Evolutionary conservation across 2,797 vertebrate species (phyloP).

Genomic region (Aratinga solstitialis): DNA sequence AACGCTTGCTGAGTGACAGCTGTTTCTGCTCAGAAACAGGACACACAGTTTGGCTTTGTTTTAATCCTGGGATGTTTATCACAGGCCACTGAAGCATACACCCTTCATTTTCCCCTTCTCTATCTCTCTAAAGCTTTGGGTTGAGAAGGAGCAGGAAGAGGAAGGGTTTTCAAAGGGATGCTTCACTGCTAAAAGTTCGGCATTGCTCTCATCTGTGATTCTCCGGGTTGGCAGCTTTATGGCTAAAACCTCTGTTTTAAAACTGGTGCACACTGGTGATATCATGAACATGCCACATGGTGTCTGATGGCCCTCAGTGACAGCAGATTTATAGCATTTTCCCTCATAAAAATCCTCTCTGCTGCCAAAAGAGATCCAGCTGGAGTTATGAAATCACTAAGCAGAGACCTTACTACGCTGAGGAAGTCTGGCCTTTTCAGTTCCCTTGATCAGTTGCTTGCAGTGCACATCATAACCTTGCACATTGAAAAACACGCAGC

Average conservation of each 20-base stretch:
- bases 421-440: not conserved
- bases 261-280: conserved; percentile 57
- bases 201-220: conserved; percentile 10
- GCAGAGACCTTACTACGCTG: not conserved
- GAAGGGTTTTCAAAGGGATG: conserved; percentile 52
- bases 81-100: not conserved
- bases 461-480: not conserved
- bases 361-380: conserved; percentile 48
- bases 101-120: conserved; percentile 33
- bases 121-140: conserved; percentile 32
- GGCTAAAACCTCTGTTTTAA: conserved; percentile 41
- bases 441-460: not conserved
- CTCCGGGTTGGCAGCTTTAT: conserved; percentile 66
- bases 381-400: conserved; percentile 55
- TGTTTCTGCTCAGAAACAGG: conserved; percentile 48
- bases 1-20: conserved; percentile 39
- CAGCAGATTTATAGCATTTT: conserved; percentile 66
- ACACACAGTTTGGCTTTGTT: conserved; percentile 36
- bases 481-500: not conserved
- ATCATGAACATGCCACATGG: conserved; percentile 58
- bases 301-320: conserved; percentile 52
- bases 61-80: conserved; percentile 62
- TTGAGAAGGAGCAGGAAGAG: conserved; percentile 52
- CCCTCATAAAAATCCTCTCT: conserved; percentile 57
- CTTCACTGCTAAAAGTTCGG: conserved; percentile 42